A percentile compares a stretch with the other conserved stretches of the same genome.
phyloP scores from a whole-genome alignment of 2,888 invertebrate species.

The Seira musarum region DNA sequence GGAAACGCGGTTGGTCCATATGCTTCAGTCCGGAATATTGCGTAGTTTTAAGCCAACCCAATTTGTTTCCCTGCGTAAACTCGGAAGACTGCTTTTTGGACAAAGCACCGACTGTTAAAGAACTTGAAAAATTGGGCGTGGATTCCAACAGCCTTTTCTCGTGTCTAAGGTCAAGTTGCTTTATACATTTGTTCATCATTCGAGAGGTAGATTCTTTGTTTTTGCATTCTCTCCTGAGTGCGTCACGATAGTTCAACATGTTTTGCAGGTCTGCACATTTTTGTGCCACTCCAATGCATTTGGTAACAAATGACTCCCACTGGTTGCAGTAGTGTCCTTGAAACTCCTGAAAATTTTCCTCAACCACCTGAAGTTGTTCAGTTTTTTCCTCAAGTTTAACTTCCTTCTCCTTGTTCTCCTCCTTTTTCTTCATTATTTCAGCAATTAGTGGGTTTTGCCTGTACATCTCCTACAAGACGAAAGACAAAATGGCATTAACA shows the following conservation, averaged over 20 bases:
- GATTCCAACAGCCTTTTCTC: too few relatives aligned
- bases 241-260: not conserved
- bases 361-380: too few relatives aligned
- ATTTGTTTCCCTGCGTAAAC: too few relatives aligned
- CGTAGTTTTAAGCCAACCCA: not conserved
- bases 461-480: not conserved
- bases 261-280: not conserved
- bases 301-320: not conserved
- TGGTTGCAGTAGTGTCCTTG: not conserved
- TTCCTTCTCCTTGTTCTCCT: not conserved
- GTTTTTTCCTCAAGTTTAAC: not conserved
- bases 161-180: too few relatives aligned
- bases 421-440: not conserved
- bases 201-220: too few relatives aligned
- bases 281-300: slow-evolving; percentile 18
- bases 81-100: too few relatives aligned
- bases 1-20: not conserved
- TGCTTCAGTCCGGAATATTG: not conserved
- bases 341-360: not conserved
- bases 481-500: not conserved
- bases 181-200: too few relatives aligned
- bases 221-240: not conserved
- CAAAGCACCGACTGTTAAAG: too few relatives aligned
- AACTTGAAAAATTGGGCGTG: too few relatives aligned
- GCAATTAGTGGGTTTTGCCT: slow-evolving; percentile 17